Percentiles rank a stretch among this genome's conserved stretches.
Evolutionary conservation across 2,113 vertebrate species (phyloP).

Genomic region (Gasterosteus aculeatus): DNA sequence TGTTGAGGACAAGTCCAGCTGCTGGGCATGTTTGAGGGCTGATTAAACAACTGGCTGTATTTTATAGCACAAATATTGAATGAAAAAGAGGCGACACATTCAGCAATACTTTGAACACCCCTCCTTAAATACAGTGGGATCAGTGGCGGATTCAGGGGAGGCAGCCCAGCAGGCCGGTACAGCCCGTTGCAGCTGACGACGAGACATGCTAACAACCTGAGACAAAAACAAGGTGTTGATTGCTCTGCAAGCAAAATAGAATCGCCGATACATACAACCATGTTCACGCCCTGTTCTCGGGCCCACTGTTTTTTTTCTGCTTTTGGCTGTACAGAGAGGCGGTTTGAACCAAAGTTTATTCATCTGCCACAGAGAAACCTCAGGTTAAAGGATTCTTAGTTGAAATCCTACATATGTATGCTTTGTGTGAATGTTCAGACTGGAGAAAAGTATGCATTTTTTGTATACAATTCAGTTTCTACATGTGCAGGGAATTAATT

Average conservation of each 20-base stretch:
- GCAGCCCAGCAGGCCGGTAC: conserved; percentile 46
- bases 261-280: conserved; percentile 55
- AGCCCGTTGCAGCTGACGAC: conserved; percentile 72
- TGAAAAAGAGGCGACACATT: conserved; percentile 72
- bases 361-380: neutral
- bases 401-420: neutral
- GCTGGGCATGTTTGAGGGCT: conserved; percentile 16
- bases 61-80: conserved; percentile 74
- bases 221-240: conserved; percentile 81
- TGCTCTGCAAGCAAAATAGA: conserved; percentile 78
- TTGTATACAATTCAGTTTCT: neutral
- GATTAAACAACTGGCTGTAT: conserved; percentile 75
- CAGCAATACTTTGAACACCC: conserved; percentile 66
- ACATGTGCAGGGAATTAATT: neutral
- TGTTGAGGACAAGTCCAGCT: conserved; percentile 55
- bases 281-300: conserved; percentile 35
- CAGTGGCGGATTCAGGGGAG: conserved; percentile 68
- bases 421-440: neutral
- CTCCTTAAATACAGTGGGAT: conserved; percentile 81
- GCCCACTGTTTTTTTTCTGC: neutral
- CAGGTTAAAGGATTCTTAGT: neutral
- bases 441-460: neutral
- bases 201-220: conserved; percentile 79
- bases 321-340: neutral
- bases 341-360: neutral